Evolutionary conservation across 1,140 invertebrate genomes (phyloP), one percentile per base, ranked within the genome.

Genomic region (Drosophila erecta): DNA sequence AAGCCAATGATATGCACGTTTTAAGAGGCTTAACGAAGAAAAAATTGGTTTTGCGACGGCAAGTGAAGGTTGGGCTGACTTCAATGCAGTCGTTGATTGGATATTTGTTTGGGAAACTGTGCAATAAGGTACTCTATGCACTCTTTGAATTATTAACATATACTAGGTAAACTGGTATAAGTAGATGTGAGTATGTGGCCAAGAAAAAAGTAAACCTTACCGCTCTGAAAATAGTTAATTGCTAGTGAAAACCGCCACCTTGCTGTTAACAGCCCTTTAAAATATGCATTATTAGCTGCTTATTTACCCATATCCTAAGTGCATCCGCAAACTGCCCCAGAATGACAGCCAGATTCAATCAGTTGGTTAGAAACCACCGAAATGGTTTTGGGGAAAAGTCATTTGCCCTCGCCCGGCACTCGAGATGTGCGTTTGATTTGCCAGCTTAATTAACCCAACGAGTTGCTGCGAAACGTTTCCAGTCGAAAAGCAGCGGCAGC

Each of bases 381-480:
- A 41, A 20, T 11, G 15, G 15, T 20, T 17, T 17, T 17, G 35
- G 49, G 27, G 10, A 4, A 17, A 49, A 46, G 41, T 44, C 44
- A 46, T 24, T 46, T 46, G 44, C 44, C 20, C 7, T 50, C 2
- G n/a, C 7, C 27, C 33, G 49, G 49, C 49, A 38, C 33, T 38
- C 27, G 35, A 22, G 35, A 70, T 70, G 51, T 70, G 64, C 65
- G 38, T 57, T 70, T 66, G 62, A 69, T 70, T 62, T 40, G 50
- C 41, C 49, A 46, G 51, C 53, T 70, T 57, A 70, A 70, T 70
- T 70, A 70, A 70, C 50, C 64, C 50, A 37, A 33, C 58, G 59
- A 30, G 10, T 2, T 17, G 41, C 5, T 27, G 20, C n/a, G 11
- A 56, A 50, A 40, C 64, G 69, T 37, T 51, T 41, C 50, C 17